Conservation (phyloP, 2,888 invertebrate genomes). For the Eupithecia dodoneata region DNA sequence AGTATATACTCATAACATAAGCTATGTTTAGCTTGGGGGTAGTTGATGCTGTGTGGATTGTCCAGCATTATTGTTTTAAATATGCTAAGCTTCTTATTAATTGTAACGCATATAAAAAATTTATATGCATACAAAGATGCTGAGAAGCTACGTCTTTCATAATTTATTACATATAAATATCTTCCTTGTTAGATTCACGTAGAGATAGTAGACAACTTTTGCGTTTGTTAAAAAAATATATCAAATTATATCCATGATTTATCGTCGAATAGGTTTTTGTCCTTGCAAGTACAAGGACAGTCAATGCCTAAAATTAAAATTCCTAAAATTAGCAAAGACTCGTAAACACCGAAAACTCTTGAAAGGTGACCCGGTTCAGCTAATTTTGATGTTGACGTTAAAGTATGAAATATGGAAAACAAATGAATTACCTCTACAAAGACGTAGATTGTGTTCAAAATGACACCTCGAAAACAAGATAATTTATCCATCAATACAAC, state of each 20-base stretch:
- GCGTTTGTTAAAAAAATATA: not conserved
- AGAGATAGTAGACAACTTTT: conserved; percentile 10
- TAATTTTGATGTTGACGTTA: not conserved
- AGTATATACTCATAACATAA: no score
- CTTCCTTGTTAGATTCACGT: conserved; percentile 27
- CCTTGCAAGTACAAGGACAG: not conserved
- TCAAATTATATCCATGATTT: not conserved
- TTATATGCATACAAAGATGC: no score
- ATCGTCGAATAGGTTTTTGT: not conserved
- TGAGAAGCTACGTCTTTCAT: not conserved
- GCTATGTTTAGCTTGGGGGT: no score
- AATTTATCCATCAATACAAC: conserved; percentile 15
- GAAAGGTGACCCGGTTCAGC: not conserved
- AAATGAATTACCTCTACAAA: conserved; percentile 20
- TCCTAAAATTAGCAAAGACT: not conserved
- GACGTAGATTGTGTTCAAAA: conserved; percentile 16
- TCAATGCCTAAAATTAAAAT: not conserved
- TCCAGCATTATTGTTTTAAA: no score
- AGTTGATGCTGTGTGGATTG: no score
- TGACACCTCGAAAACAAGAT: conserved; percentile 7
- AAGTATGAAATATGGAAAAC: conserved; percentile 16
- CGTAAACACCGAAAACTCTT: not conserved
- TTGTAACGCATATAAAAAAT: no score
- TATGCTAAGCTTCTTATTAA: no score
- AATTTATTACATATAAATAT: not conserved